Evolutionary conservation across 1,140 invertebrate species (phyloP).

Genomic region (Zaprionus lachaisei): DNA sequence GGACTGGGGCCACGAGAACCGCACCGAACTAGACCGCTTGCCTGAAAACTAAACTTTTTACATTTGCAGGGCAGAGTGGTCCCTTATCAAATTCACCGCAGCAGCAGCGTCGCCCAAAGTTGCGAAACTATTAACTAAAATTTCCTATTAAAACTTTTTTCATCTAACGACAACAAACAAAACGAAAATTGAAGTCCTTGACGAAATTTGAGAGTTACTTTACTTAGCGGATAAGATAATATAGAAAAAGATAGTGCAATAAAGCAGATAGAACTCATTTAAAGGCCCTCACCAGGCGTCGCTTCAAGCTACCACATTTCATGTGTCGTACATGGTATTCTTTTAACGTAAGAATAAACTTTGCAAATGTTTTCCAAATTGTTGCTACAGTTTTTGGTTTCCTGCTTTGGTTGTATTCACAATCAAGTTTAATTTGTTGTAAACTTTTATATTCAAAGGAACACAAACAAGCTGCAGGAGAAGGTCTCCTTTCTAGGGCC

Average conservation of each 20-base stretch:
- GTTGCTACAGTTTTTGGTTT: conserved; percentile 38
- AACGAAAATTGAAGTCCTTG: background rate
- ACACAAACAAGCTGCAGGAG: conserved; percentile 54
- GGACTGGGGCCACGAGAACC: conserved; percentile 6
- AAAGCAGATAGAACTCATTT: background rate
- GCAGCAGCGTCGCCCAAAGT: conserved; percentile 47
- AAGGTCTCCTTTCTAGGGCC: conserved; percentile 35
- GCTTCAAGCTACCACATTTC: background rate
- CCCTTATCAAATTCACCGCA: conserved; percentile 80
- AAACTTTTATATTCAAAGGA: conserved; percentile 66
- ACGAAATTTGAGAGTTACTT: background rate
- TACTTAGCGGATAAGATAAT: background rate
- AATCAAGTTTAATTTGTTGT: conserved; percentile 83
- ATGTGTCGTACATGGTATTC: conserved; percentile 27
- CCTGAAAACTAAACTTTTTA: conserved; percentile 58
- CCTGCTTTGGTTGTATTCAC: conserved; percentile 54
- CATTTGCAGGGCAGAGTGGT: conserved; percentile 63
- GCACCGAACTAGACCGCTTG: conserved; percentile 30
- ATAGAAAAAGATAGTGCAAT: background rate
- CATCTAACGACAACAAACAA: conserved; percentile 30
- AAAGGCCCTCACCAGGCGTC: background rate
- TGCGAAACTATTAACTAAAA: conserved; percentile 79
- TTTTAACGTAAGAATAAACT: conserved; percentile 34
- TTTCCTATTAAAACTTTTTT: conserved; percentile 80
- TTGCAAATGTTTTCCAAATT: conserved; percentile 43